Percentiles rank a stretch among this genome's conserved stretches.
phyloP scores from a whole-genome alignment of 1,140 invertebrate genomes.

The Cydia amplana region DNA sequence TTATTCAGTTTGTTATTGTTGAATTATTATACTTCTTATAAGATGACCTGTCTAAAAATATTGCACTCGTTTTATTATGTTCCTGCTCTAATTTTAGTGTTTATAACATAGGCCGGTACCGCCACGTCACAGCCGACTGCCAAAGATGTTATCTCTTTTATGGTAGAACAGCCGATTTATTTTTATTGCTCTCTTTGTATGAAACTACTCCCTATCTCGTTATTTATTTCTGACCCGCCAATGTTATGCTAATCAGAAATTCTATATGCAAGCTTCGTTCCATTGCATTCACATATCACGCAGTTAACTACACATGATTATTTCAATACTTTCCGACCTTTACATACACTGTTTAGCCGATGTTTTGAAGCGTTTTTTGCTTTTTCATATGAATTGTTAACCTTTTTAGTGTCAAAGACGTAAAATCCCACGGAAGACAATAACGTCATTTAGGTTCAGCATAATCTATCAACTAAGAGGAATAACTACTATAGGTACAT shows the following conservation, averaged over 20 bases:
- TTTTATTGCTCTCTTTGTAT: constrained; percentile 24
- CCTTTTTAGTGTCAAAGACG: background rate
- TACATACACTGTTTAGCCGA: background rate
- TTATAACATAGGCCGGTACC: constrained; percentile 9
- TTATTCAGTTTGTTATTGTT: too few species aligned
- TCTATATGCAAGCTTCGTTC: constrained; percentile 5
- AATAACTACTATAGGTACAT: background rate
- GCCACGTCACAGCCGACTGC: constrained; percentile 14
- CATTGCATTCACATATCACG: constrained; percentile 6
- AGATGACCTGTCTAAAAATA: background rate
- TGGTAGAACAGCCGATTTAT: constrained; percentile 15
- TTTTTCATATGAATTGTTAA: background rate
- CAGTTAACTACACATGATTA: background rate
- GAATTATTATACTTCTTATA: background rate
- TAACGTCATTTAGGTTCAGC: background rate
- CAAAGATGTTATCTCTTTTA: constrained; percentile 29
- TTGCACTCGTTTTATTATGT: background rate
- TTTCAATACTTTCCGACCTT: background rate
- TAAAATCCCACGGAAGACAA: background rate
- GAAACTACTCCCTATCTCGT: constrained; percentile 19
- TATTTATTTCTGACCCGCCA: constrained; percentile 22
- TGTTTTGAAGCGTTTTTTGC: background rate
- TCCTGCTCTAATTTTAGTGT: constrained; percentile 19
- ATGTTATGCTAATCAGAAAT: constrained; percentile 20
- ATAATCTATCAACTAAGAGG: background rate